Evolutionary conservation across 2,888 invertebrate species (phyloP), one percentile per base, ranked within the genome.

Genomic region (Drosophila formosana): DNA sequence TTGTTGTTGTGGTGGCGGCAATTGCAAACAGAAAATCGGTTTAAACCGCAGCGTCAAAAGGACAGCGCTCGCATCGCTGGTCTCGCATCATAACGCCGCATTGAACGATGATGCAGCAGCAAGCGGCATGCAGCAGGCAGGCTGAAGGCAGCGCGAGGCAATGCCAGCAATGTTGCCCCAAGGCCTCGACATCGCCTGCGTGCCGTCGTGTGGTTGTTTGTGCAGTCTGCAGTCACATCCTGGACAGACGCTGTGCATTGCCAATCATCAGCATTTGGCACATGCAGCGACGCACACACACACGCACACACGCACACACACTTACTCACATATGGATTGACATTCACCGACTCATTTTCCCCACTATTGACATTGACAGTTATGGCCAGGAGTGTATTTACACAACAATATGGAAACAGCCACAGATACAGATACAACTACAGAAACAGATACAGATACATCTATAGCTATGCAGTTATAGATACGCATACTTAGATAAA

Each of bases 11-110:
- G 64, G 61, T 68, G 66, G 78, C 75, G 75, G 80, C 80, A 66
- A 80, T 80, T 78, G 79, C 79, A 77, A 88, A 89, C 87, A 79
- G 84, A 67, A 81, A 85, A 85, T 89, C 87, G 82, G 75, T 68
- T 87, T 71, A 75, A 87, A 64, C 89, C 88, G 82, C 88, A 87
- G 82, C 70, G 67, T 70, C 67, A 84, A 89, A 78, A 86, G 83
- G 88, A 88, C 88, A 70, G 83, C 80, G 55, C 56, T 49, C 46
- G 77, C 75, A 73, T 62, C 73, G 72, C 72, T 62, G 78, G 52
- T 60, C 67, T 67, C 68, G 63, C 46, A 60, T 72, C 74, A 62
- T 62, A 77, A 66, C 60, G 78, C 57, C 55, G 41, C 57, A 53
- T 55, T 55, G 55, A 43, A 45, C 23, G 55, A 55, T 55, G 55